Conservation (phyloP, 2,888 invertebrate genomes). For the Acleris holmiana region DNA sequence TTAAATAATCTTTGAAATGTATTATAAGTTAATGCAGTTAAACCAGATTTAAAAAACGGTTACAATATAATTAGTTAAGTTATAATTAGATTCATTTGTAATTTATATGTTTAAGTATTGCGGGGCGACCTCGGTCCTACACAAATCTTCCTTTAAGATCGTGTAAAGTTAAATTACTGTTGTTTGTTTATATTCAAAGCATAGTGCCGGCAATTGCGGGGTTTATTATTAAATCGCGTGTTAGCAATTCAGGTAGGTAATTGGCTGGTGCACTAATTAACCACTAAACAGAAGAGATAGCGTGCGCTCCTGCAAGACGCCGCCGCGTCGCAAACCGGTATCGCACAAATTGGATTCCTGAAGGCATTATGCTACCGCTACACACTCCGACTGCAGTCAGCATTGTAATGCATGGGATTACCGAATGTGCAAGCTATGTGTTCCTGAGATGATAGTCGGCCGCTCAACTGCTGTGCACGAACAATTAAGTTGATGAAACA, state of each 20-base stretch:
- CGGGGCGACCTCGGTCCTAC: neutral
- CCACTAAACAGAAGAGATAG: conserved; percentile 48
- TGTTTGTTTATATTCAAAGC: conserved; percentile 27
- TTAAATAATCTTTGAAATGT: no score
- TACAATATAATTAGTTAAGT: no score
- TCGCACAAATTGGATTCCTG: conserved; percentile 35
- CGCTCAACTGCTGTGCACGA: conserved; percentile 26
- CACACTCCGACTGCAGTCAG: conserved; percentile 25
- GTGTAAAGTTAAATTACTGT: conserved; percentile 21
- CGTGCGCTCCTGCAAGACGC: conserved; percentile 37
- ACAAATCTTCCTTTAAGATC: conserved; percentile 1
- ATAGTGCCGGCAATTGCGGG: conserved; percentile 37
- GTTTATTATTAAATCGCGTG: conserved; percentile 64
- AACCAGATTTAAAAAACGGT: no score
- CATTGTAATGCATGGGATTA: conserved; percentile 37
- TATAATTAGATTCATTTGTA: no score
- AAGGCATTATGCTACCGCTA: conserved; percentile 24
- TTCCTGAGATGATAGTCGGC: conserved; percentile 20
- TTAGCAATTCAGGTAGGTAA: conserved; percentile 53
- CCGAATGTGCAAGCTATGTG: conserved; percentile 30
- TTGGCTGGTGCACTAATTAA: conserved; percentile 59
- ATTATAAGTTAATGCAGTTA: no score
- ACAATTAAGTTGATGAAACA: conserved; percentile 36
- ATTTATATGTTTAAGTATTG: no score
- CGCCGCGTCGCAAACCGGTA: conserved; percentile 17